Evolutionary conservation across 2,113 vertebrate species (phyloP), one percentile per base, ranked within the genome.

Genomic region (Sorex araneus): DNA sequence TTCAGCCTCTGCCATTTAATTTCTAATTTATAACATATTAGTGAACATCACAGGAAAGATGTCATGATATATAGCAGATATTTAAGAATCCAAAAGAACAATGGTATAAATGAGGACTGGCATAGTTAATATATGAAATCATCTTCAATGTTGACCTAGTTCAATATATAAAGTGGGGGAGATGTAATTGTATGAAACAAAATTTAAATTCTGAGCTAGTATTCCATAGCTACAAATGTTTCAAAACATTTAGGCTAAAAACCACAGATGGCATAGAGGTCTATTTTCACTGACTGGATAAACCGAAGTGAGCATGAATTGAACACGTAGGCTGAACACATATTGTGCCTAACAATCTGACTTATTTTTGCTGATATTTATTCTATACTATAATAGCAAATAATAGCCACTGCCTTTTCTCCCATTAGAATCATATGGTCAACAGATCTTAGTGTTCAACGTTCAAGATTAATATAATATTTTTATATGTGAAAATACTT

Each of bases 361-460:
- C 54, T 18, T 57, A 19, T 71, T 36, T 6, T 92, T 57, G 0
- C 19, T 50, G 3, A 23, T 64, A 16, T 9, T 60, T 28, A 63
- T 30, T 69, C 34, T 43, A 1, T 25, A 27, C 15, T 50, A 15
- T 40, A 75, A 30, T 4, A 77, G 3, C 10, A 23, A 28, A 6
- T 16, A 47, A 27, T 23, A 30, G 8, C 0, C 4, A 19, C 11
- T 45, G 16, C 18, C 0, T 1, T 13, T 3, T 16, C 23, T 45
- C 4, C 30, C 30, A 13, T 4, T 13, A 54, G 40, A 87, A 64
- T 57, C 34, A 60, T 8, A 32, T 23, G 15, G 28, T 1, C 8
- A 63, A 66, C 36, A 27, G 27, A 23, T 7, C 18, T 66, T 70
- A 7, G 11, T 3, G 40, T 63, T 71, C 23, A 60, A 2, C 5